Evolutionary conservation across 35 echinoderm and acorn worm genomes (phyloP), one percentile per base, ranked within the genome.

Genomic region (Stichopus chloronotus): DNA sequence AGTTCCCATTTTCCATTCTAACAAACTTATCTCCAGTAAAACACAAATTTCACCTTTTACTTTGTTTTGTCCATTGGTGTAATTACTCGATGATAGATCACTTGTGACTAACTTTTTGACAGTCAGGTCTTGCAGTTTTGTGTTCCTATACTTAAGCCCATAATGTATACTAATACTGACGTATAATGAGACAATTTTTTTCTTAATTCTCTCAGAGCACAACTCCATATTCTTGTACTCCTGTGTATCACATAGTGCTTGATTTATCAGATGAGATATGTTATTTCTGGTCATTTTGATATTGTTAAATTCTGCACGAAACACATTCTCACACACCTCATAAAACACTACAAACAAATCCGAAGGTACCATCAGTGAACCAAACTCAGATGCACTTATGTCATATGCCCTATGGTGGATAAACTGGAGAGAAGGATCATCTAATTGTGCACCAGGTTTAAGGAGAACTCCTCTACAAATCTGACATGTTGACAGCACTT

Each of bases 161-260:
- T 94, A 91, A 3, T 94, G 93, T 83, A 94, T 94, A 17, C 88
- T 78, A 22, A 94, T 85, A 94, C 63, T 91, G 6, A 94, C 87
- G 83, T 63, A 94, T 6, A 94, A 80, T 21, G 72, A 30, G 14
- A 94, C 88, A 23, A 91, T 78, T 81, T 68, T 76, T 54, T 72
- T 78, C 55, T n/a, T 55, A 8, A 91, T 56, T 91, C 78, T 91
- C 63, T 94, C 87, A 80, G 72, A 56, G 78, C 93, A 91, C n/a
- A 91, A 53, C 7, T 30, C 60, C 69, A 94, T 25, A 65, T 88
- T 81, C 83, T 90, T 94, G 92, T 94, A 74, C 55, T 8, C 4
- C 52, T 94, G 20, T 52, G 71, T 14, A 6, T 91, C 21, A 9
- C 24, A 72, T 56, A 94, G 87, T 19, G 59, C 84, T 78, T 94